Evolutionary conservation across 2,888 invertebrate genomes (phyloP).

Genomic region (Ceriagrion tenellum): DNA sequence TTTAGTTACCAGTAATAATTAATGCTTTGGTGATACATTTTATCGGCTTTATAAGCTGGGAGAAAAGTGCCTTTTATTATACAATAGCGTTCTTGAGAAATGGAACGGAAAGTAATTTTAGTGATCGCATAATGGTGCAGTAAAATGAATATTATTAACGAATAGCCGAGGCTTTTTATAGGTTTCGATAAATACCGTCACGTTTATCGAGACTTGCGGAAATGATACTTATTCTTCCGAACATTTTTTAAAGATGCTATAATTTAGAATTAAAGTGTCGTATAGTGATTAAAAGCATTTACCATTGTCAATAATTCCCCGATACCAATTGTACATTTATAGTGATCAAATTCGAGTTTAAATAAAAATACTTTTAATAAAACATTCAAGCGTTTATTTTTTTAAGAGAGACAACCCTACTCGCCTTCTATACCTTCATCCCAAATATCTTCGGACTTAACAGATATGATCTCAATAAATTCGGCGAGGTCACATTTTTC

Average conservation of each 20-base stretch:
- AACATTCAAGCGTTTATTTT: too few species aligned
- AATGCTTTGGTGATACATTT: background rate
- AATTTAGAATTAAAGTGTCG: background rate
- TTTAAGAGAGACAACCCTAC: too few species aligned
- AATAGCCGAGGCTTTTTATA: background rate
- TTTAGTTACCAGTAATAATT: background rate
- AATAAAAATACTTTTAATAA: background rate
- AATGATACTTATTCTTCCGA: background rate
- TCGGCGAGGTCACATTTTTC: too few species aligned
- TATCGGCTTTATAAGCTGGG: slow-evolving; percentile 36
- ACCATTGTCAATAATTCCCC: background rate
- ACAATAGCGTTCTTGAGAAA: background rate
- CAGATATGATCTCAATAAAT: too few species aligned
- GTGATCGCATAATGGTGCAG: background rate
- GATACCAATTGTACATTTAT: background rate
- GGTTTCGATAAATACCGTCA: too few species aligned
- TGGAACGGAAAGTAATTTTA: background rate
- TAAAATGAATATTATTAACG: background rate
- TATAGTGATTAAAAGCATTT: background rate
- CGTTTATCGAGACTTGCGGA: background rate
- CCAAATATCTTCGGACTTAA: too few species aligned
- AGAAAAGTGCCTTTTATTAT: slow-evolving; percentile 1
- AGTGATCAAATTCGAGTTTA: background rate
- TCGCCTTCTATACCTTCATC: too few species aligned
- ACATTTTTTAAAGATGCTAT: background rate